Evolutionary conservation across 2,797 vertebrate genomes (phyloP).

Genomic region (Cuniculus paca): DNA sequence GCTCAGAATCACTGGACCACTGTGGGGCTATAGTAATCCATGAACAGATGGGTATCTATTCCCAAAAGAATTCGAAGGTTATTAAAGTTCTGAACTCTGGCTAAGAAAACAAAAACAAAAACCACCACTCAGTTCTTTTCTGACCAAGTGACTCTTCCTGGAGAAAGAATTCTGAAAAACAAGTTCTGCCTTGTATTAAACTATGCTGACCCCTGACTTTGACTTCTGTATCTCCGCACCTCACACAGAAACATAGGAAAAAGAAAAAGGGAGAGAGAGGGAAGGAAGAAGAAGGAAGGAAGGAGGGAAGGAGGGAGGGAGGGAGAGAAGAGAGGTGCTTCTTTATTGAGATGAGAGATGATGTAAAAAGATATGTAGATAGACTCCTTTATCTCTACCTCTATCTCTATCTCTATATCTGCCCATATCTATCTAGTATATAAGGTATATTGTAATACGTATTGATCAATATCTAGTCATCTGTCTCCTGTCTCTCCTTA

Average conservation of each 20-base stretch:
- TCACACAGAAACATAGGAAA: constrained; percentile 6
- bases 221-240: not conserved
- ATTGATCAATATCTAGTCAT: not conserved
- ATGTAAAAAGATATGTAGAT: not conserved
- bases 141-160: constrained; percentile 16
- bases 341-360: not conserved
- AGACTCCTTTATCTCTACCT: not conserved
- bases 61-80: constrained; percentile 52
- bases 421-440: not conserved
- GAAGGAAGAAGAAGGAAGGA: not conserved
- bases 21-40: not conserved
- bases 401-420: not conserved
- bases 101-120: constrained; percentile 5
- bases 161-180: constrained; percentile 60
- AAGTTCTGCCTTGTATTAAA: constrained; percentile 7
- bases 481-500: not conserved
- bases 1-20: not conserved
- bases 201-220: not conserved
- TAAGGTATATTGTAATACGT: not conserved
- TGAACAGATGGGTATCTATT: constrained; percentile 16
- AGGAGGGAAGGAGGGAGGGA: not conserved
- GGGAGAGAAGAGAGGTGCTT: not conserved
- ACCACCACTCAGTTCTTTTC: not conserved
- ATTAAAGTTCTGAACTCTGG: constrained; percentile 32
- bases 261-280: not conserved